Evolutionary conservation across 2,113 vertebrate species (phyloP), one percentile per base, ranked within the genome.

Genomic region (Tragelaphus scriptus): DNA sequence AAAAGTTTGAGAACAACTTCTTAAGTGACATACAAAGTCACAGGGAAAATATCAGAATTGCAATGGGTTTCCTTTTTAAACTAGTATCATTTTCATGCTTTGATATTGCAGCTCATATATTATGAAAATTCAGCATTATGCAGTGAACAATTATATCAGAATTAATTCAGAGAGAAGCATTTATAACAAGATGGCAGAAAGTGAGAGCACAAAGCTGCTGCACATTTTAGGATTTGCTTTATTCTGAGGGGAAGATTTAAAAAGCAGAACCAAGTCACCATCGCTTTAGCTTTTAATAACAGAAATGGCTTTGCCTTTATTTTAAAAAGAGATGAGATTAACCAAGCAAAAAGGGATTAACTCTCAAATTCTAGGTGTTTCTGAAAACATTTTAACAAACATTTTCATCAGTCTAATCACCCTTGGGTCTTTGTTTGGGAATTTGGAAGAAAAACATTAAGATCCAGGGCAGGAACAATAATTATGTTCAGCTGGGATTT

Each of bases 81-180:
- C 51, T 88, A 90, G 36, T 88, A 96, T 93, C 30, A 85, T 51
- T 94, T 95, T 89, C 93, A 61, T 96, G 86, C 90, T 96, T 97
- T 96, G 84, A 85, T 85, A 40, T 93, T 94, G 12, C 94, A 97
- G 26, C 84, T 93, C 95, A 97, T 90, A 89, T 97, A 92, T 96
- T 96, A 97, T 91, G 90, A 96, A 97, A 98, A 93, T 93, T 95
- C 89, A 86, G 53, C 86, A 93, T 96, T 97, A 96, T 96, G 84
- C 96, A 96, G 90, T 51, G 79, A 95, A 92, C 61, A 92, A 93
- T 94, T 97, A 81, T 63, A 96, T 85, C 82, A 93, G 68, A 96
- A 97, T 96, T 96, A 96, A 97, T 95, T 98, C 89, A 98, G 79
- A 89, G 40, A 96, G 86, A 97, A 92, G 86, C 25, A 40, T 71